A percentile compares a stretch with the other conserved stretches of the same genome.
These are phyloP conservation scores for Agonum fuliginosum DNA, from an alignment of 2,888 invertebrate genomes.

Conservation along the genomic window DNA sequence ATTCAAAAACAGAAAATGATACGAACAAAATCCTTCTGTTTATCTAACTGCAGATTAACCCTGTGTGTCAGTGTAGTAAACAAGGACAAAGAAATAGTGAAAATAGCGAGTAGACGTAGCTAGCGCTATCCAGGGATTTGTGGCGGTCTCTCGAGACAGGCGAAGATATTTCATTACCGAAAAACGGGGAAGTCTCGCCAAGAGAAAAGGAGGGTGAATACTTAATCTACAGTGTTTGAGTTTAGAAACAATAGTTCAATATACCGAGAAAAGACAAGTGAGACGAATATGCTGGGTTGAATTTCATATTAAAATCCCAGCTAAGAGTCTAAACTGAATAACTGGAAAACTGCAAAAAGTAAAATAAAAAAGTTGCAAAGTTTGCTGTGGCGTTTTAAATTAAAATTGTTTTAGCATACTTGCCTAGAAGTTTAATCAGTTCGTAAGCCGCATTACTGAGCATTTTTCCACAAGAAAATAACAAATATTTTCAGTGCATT, in stretches of 20 bases:
- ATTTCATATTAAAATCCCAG: conserved; percentile 45
- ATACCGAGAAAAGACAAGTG: conserved; percentile 15
- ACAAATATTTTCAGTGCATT: conserved; percentile 55
- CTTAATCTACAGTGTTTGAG: background rate
- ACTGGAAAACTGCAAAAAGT: conserved; percentile 28
- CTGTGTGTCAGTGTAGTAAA: too few species aligned
- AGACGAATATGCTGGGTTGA: conserved; percentile 26
- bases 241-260: conserved; percentile 33
- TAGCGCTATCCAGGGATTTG: background rate
- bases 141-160: conserved; percentile 1
- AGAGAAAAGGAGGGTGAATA: background rate
- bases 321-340: conserved; percentile 36
- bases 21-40: too few species aligned
- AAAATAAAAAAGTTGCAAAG: conserved; percentile 51
- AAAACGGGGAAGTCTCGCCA: background rate
- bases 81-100: too few species aligned
- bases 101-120: background rate
- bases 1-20: too few species aligned
- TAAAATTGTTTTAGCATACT: conserved; percentile 59
- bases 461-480: conserved; percentile 52
- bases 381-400: conserved; percentile 52
- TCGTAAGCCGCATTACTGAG: conserved; percentile 48
- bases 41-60: too few species aligned
- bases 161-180: conserved; percentile 3
- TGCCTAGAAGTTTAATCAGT: conserved; percentile 57